These are phyloP conservation scores for Mythimna impura DNA, from an alignment of 2,888 invertebrate genomes.

Conservation along the genomic window DNA sequence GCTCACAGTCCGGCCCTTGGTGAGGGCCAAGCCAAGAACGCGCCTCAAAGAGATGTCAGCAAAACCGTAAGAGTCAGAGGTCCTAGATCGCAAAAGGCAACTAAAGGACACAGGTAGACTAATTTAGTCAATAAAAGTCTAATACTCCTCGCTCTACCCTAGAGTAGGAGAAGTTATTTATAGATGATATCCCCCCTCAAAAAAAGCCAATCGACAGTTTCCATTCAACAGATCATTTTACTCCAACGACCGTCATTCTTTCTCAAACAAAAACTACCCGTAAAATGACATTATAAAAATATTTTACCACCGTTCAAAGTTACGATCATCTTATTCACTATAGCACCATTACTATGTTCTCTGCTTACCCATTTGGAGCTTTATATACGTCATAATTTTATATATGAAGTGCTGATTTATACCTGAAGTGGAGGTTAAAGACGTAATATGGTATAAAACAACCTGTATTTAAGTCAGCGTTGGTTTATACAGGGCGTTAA, in stretches of 20 bases:
- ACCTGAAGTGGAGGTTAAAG: slow-evolving; percentile 35
- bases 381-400: slow-evolving; percentile 57
- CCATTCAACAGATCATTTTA: slow-evolving; percentile 6
- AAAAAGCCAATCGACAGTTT: too few species aligned
- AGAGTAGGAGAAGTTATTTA: too few species aligned
- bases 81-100: too few species aligned
- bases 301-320: slow-evolving; percentile 39
- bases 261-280: slow-evolving; percentile 33
- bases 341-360: slow-evolving; percentile 30
- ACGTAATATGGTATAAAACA: slow-evolving; percentile 51
- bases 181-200: too few species aligned
- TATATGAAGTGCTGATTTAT: slow-evolving; percentile 53
- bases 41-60: too few species aligned
- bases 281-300: slow-evolving; percentile 41
- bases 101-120: too few species aligned
- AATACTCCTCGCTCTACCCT: too few species aligned
- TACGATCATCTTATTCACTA: slow-evolving; percentile 25
- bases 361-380: slow-evolving; percentile 37
- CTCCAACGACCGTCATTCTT: not conserved
- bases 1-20: too few species aligned
- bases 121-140: too few species aligned
- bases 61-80: too few species aligned
- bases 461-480: slow-evolving; percentile 48
- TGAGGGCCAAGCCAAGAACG: too few species aligned
- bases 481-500: slow-evolving; percentile 63